Evolutionary conservation across 2,888 invertebrate species (phyloP), one percentile per base, ranked within the genome.

Genomic region (Cylloceria caligata): DNA sequence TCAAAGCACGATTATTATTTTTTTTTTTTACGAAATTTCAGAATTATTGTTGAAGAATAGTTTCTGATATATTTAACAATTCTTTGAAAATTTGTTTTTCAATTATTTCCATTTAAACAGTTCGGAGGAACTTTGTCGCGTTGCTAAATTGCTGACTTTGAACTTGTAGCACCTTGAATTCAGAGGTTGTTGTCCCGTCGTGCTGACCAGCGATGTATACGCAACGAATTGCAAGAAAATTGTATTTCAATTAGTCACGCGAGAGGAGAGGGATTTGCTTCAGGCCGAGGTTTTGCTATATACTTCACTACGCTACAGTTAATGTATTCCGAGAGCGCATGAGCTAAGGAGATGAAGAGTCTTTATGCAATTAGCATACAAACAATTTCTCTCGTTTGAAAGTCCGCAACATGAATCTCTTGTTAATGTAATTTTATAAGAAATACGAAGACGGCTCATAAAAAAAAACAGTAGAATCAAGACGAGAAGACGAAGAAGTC

Each of bases 231-330:
- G 49, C 52, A 60, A 64, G 68, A 74, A 80, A 80, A 80, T 80
- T 80, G 74, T 80, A 68, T 80, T 74, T 80, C 73, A 68, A 74
- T 80, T 69, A 80, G 73, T 80, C 80, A 68, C 68, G 74, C 74
- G 36, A 52, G n/a, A 64, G 64, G 16, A 68, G 73, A 30, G 39
- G 60, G 16, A 49, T 64, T 24, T 19, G 68, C 74, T 55, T 19
- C 9, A 13, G 30, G 24, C 62, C 57, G 16, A 75, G 19, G 27
- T 30, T n/a, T n/a, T 19, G 6, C 16, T 39, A 36, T 11, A 24
- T 52, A 36, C 16, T 30, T 45, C 19, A 52, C 34, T 21, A 13
- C 34, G 21, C 42, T n/a, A 1, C 67, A 9, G 21, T 67, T 27
- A 64, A 68, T 68, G 21, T 62, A 60, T 62, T 74, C 68, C 60